A percentile compares a stretch with the other conserved stretches of the same genome.
phyloP scores from a whole-genome alignment of 64 coral and sea anemone genomes.

The Actinia tenebrosa region DNA sequence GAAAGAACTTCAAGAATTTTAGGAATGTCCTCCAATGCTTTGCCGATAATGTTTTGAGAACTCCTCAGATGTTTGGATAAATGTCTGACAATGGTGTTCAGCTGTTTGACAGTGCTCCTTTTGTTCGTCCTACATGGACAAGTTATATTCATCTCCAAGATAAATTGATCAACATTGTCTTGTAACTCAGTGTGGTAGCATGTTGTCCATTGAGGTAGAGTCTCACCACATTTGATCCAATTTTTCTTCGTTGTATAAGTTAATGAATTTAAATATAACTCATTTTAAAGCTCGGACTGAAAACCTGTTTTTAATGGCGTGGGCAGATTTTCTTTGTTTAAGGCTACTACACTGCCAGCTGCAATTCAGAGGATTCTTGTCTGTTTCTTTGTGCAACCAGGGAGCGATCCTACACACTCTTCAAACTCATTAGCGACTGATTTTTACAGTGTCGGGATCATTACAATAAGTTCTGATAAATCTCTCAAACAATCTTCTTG shows the following conservation, averaged over 20 bases:
- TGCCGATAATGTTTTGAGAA: background rate
- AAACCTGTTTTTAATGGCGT: background rate
- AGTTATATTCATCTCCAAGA: background rate
- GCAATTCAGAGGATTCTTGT: background rate
- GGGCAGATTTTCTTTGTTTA: background rate
- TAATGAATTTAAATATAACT: background rate
- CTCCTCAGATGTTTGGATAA: background rate
- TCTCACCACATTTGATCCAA: background rate
- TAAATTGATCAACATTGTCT: background rate
- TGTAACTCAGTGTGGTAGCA: background rate
- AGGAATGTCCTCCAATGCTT: constrained; percentile 2
- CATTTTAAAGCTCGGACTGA: background rate
- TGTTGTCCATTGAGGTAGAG: background rate
- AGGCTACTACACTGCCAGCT: background rate
- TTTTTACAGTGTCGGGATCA: too few species aligned
- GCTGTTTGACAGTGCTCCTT: background rate
- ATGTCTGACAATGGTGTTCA: constrained; percentile 1
- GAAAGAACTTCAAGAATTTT: constrained; percentile 3
- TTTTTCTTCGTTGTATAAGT: background rate
- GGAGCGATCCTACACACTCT: too few species aligned
- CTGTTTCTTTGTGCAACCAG: background rate
- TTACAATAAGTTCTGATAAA: too few species aligned
- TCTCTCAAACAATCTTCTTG: too few species aligned
- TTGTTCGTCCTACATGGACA: background rate
- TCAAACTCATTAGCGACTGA: too few species aligned